Percentiles rank a stretch among this genome's conserved stretches.
These are phyloP conservation scores for Stylophora pistillata DNA, from an alignment of 64 coral and sea anemone species.

Conservation along the genomic window DNA sequence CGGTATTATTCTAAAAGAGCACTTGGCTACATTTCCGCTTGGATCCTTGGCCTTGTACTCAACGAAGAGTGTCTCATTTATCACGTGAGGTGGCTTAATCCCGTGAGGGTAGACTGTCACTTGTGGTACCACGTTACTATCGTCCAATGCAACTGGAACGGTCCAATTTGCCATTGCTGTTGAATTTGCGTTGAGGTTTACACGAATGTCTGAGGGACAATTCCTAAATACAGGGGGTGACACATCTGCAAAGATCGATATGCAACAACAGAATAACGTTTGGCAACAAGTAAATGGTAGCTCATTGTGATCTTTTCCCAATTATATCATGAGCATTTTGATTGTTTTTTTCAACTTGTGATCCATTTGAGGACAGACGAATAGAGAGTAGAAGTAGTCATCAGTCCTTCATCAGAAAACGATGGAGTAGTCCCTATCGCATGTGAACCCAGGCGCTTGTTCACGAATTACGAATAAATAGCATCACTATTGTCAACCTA, in stretches of 20 bases:
- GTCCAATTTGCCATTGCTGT: slow-evolving; percentile 68
- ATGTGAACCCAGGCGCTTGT: no score
- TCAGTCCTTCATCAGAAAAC: no score
- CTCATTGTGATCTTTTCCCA: no score
- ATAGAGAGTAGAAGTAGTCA: no score
- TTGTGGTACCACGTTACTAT: slow-evolving; percentile 6
- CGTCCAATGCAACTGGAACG: slow-evolving; percentile 46
- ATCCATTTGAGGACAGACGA: no score
- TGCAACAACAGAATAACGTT: background rate
- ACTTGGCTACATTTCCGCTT: slow-evolving; percentile 44
- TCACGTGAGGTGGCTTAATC: slow-evolving; percentile 25
- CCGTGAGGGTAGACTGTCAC: slow-evolving; percentile 25
- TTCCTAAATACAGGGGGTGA: slow-evolving; percentile 51
- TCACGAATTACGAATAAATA: no score
- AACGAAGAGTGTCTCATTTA: slow-evolving; percentile 10
- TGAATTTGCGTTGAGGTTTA: slow-evolving; percentile 18
- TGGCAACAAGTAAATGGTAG: no score
- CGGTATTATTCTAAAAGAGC: slow-evolving; percentile 56
- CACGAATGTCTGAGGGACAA: slow-evolving; percentile 65
- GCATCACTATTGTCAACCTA: no score
- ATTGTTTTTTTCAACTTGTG: no score
- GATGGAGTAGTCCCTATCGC: no score
- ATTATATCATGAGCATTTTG: no score
- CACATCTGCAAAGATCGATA: slow-evolving; percentile 36
- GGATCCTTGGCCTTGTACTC: slow-evolving; percentile 69